Conservation (phyloP, 2,113 vertebrate species). For the Rhineura floridana region DNA sequence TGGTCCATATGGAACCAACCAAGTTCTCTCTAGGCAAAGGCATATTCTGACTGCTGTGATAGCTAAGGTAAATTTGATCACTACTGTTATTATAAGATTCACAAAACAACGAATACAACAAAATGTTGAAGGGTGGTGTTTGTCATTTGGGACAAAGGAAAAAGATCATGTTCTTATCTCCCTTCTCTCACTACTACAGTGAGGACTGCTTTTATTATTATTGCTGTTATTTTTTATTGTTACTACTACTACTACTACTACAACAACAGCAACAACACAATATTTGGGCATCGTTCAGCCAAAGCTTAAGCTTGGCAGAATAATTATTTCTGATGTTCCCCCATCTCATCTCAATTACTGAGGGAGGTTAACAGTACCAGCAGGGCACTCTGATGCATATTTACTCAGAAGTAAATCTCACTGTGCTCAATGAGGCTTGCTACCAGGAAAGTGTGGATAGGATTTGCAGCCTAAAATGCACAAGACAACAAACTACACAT, state of each 20-base stretch:
- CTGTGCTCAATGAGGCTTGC: not conserved
- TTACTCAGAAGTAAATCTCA: not conserved
- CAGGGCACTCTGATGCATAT: not conserved
- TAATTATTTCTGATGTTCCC: not conserved
- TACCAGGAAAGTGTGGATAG: not conserved
- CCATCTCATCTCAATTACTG: not conserved
- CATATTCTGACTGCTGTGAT: conserved; percentile 53
- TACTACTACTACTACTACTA: no score
- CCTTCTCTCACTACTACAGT: no score
- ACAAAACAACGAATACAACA: conserved; percentile 30
- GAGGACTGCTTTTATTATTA: no score
- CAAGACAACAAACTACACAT: not conserved
- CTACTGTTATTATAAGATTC: conserved; percentile 36
- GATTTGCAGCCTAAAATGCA: not conserved
- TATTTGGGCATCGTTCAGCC: not conserved
- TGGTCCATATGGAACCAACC: conserved; percentile 58
- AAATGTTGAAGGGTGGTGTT: conserved; percentile 33
- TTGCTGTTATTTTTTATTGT: no score
- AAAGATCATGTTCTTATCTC: not conserved
- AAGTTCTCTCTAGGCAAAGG: conserved; percentile 55
- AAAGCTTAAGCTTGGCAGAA: not conserved
- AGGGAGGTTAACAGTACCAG: not conserved
- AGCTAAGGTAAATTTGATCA: conserved; percentile 57
- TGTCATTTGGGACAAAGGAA: not conserved
- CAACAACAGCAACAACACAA: no score